Conservation (phyloP, 1,140 invertebrate genomes). For the Heterodera schachtii region DNA sequence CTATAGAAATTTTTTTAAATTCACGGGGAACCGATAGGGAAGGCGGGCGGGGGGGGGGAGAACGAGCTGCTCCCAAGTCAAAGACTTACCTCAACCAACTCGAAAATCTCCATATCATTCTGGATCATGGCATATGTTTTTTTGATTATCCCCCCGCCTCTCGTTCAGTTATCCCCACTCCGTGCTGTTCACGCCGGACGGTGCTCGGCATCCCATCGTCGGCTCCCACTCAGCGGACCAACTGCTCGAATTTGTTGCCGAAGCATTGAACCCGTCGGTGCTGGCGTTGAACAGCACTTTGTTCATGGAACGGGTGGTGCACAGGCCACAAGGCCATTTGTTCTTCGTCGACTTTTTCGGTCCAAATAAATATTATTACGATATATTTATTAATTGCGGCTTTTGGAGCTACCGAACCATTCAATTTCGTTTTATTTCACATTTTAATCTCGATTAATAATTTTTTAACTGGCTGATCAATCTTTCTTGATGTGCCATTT, state of each 20-base stretch:
- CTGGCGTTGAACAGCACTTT: conserved; percentile 69
- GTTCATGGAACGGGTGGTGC: conserved; percentile 71
- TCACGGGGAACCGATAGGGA: too few relatives aligned
- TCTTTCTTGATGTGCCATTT: too few relatives aligned
- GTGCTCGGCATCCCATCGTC: conserved; percentile 70
- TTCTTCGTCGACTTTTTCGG: conserved; percentile 76
- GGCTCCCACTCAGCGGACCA: conserved; percentile 72
- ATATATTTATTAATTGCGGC: too few relatives aligned
- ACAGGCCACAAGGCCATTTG: conserved; percentile 68
- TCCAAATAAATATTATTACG: background rate
- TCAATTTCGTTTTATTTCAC: too few relatives aligned
- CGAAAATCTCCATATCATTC: too few relatives aligned
- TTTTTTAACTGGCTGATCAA: too few relatives aligned
- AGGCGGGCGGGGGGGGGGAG: too few relatives aligned
- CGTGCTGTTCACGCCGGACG: conserved; percentile 70
- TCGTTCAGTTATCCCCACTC: conserved; percentile 77
- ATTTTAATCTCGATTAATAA: too few relatives aligned
- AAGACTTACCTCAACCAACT: too few relatives aligned
- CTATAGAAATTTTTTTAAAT: too few relatives aligned
- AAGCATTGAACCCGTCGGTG: conserved; percentile 71
- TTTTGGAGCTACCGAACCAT: too few relatives aligned
- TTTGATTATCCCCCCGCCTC: background rate
- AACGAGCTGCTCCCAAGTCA: too few relatives aligned
- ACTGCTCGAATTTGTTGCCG: conserved; percentile 75
- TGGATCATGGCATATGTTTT: background rate